These are phyloP conservation scores for Tympanuchus pallidicinctus DNA, from an alignment of 2,113 vertebrate genomes.

Conservation along the genomic window DNA sequence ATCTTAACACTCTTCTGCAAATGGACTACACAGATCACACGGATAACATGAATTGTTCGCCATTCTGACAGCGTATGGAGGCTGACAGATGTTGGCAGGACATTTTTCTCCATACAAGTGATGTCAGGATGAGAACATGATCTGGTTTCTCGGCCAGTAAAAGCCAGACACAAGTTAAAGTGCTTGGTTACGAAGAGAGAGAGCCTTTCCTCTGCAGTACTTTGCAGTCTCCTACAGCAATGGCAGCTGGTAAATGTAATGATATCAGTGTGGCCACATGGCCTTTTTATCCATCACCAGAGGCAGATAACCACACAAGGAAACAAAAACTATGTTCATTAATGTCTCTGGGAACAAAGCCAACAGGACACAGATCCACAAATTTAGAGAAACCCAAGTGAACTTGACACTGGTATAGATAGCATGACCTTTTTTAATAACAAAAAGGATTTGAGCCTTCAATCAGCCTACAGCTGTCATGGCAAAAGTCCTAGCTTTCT, in stretches of 20 bases:
- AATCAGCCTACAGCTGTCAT: not conserved
- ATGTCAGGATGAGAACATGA: conserved; percentile 10
- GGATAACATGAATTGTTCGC: not conserved
- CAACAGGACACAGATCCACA: conserved; percentile 5
- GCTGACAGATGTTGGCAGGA: not conserved
- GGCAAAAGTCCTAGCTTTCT: not conserved
- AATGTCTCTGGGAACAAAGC: conserved; percentile 29
- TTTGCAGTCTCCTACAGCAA: not conserved
- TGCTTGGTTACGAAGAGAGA: conserved; percentile 37
- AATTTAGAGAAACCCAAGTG: conserved; percentile 22
- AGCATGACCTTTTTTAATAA: not conserved
- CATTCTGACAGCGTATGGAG: not conserved
- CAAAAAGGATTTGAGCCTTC: not conserved
- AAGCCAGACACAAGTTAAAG: conserved; percentile 29
- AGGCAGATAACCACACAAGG: conserved; percentile 20
- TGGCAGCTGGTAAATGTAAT: conserved; percentile 51
- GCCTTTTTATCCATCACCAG: conserved; percentile 35
- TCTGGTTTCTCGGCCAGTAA: not conserved
- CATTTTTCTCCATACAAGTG: not conserved
- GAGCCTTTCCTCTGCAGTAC: conserved; percentile 17
- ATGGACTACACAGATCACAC: not conserved
- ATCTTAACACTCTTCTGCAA: conserved; percentile 3
- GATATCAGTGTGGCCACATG: conserved; percentile 36
- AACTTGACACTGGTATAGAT: not conserved
- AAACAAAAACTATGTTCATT: conserved; percentile 8